Conservation (phyloP, 2,888 invertebrate genomes). For the Brenthis hecate region DNA sequence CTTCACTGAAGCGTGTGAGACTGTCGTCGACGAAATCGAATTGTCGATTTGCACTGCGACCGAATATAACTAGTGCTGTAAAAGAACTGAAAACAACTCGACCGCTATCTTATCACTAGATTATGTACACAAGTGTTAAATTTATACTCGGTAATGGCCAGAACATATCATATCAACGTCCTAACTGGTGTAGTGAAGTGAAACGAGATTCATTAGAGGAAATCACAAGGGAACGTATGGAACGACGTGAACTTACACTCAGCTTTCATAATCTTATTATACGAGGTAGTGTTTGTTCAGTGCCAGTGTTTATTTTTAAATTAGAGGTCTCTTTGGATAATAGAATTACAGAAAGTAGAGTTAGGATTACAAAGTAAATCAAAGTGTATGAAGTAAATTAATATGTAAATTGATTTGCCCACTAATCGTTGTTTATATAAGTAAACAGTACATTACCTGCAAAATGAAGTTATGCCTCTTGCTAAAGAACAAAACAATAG, state of each 20-base stretch:
- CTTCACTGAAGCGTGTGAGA: constrained; percentile 49
- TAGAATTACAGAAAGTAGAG: constrained; percentile 1
- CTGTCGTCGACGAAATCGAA: constrained; percentile 38
- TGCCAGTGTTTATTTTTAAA: constrained; percentile 41
- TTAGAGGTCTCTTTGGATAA: constrained; percentile 26
- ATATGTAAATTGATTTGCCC: neutral
- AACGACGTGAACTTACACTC: constrained; percentile 71
- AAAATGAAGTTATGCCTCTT: too few relatives aligned
- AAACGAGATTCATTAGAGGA: constrained; percentile 43
- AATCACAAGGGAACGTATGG: constrained; percentile 61
- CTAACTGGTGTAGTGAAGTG: constrained; percentile 52
- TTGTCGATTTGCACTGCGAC: constrained; percentile 28
- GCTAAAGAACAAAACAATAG: constrained; percentile 5
- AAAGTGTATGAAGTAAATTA: neutral
- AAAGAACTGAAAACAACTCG: constrained; percentile 45
- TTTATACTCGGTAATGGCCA: constrained; percentile 69
- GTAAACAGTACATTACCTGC: too few relatives aligned
- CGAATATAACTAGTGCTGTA: constrained; percentile 36
- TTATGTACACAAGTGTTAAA: constrained; percentile 77
- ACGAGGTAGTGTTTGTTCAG: constrained; percentile 62
- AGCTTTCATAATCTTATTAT: constrained; percentile 79
- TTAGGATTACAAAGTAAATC: neutral
- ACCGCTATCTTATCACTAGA: constrained; percentile 76
- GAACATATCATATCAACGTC: constrained; percentile 66
- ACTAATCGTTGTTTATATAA: neutral